Conservation (phyloP, 2,797 vertebrate species). For the Schizopygopsis pylzovi region DNA sequence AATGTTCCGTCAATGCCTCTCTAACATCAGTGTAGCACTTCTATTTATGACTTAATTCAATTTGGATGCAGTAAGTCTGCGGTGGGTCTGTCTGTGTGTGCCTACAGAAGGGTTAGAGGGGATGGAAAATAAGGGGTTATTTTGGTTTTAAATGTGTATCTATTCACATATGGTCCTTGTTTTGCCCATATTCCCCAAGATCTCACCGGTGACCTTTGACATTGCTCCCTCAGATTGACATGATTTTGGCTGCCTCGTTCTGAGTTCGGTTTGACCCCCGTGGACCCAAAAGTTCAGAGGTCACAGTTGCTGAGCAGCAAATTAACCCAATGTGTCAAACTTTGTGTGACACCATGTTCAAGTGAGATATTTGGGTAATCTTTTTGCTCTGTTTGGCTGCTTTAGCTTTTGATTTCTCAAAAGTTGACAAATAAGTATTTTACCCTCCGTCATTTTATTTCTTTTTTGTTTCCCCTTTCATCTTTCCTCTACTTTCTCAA, state of each 20-base stretch:
- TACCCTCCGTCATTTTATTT: background rate
- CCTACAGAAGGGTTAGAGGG: slow-evolving; percentile 43
- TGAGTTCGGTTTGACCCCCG: slow-evolving; percentile 73
- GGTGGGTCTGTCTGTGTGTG: slow-evolving; percentile 69
- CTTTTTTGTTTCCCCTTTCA: background rate
- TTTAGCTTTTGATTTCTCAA: slow-evolving; percentile 58
- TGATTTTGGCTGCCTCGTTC: slow-evolving; percentile 81
- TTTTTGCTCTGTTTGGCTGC: slow-evolving; percentile 54
- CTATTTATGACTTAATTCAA: slow-evolving; percentile 79
- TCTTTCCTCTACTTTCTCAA: background rate
- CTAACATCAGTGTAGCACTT: slow-evolving; percentile 63
- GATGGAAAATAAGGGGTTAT: slow-evolving; percentile 73
- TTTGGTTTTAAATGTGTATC: slow-evolving; percentile 79
- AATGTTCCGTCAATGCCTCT: slow-evolving; percentile 74
- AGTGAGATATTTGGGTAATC: slow-evolving; percentile 67
- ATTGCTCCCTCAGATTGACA: slow-evolving; percentile 79
- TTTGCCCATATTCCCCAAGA: slow-evolving; percentile 76
- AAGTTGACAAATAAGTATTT: slow-evolving; percentile 60
- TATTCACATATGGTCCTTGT: slow-evolving; percentile 84
- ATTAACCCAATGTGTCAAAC: slow-evolving; percentile 88
- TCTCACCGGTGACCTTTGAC: slow-evolving; percentile 78
- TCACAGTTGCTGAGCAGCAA: slow-evolving; percentile 81
- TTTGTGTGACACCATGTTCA: slow-evolving; percentile 82
- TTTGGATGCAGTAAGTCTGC: slow-evolving; percentile 72
- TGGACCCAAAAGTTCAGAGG: slow-evolving; percentile 76